phyloP scores from a whole-genome alignment of 37 sponge, comb jelly and placozoan species.

The Crambe crambe region DNA sequence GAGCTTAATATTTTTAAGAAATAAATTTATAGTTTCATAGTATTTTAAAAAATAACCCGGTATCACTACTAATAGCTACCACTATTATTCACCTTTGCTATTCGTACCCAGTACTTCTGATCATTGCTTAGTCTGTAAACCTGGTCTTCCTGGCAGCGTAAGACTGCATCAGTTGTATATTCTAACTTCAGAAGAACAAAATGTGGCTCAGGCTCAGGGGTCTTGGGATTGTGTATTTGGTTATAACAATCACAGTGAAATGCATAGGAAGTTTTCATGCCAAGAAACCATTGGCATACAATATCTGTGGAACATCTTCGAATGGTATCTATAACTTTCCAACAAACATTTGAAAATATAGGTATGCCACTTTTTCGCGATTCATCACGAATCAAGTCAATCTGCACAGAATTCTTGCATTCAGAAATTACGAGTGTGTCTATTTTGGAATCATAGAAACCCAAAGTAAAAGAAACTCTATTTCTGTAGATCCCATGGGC shows the following conservation, averaged over 20 bases:
- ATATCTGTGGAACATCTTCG: conserved; percentile 1
- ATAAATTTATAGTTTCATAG: too few relatives aligned
- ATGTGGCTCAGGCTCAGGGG: not conserved
- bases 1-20: too few relatives aligned
- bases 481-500: conserved; percentile 40
- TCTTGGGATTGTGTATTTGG: too few relatives aligned
- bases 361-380: not conserved
- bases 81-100: too few relatives aligned
- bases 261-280: conserved; percentile 1
- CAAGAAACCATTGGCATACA: conserved; percentile 25
- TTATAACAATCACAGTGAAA: conserved; percentile 11
- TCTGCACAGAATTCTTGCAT: not conserved
- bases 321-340: not conserved
- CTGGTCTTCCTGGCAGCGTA: not conserved
- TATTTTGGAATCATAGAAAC: conserved; percentile 9
- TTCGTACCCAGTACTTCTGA: conserved; percentile 11
- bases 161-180: not conserved
- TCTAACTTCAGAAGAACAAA: not conserved
- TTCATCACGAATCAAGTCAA: not conserved
- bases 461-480: conserved; percentile 8
- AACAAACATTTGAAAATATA: conserved; percentile 3
- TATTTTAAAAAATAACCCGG: too few relatives aligned
- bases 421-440: conserved; percentile 15
- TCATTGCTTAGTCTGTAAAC: not conserved
- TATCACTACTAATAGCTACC: too few relatives aligned